Percentiles rank a stretch among this genome's conserved stretches.
Conservation (phyloP, 2,888 invertebrate genomes). For the Antheraea yamamai region DNA sequence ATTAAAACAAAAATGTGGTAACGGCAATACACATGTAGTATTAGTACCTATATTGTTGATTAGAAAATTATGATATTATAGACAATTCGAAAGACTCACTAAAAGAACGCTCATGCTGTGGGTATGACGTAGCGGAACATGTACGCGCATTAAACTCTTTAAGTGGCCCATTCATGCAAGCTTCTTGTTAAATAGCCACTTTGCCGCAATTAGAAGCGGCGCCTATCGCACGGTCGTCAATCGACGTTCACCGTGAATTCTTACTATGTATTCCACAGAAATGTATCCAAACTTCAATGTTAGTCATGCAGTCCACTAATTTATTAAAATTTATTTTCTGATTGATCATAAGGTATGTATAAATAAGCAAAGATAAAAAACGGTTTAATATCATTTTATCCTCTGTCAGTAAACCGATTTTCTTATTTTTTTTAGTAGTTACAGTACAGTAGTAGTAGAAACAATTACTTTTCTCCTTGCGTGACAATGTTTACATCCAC, state of each 20-base stretch:
- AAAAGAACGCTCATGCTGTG: slow-evolving; percentile 1
- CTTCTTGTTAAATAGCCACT: slow-evolving; percentile 55
- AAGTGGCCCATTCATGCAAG: slow-evolving; percentile 59
- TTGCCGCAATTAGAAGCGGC: slow-evolving; percentile 66
- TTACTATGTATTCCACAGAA: slow-evolving; percentile 13
- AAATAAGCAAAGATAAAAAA: too few species aligned
- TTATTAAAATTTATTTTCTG: too few species aligned
- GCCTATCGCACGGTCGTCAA: slow-evolving; percentile 46
- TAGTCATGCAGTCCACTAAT: background rate
- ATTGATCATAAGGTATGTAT: too few species aligned
- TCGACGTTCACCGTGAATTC: slow-evolving; percentile 17
- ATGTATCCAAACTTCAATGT: background rate
- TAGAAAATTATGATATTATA: too few species aligned
- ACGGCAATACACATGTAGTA: too few species aligned
- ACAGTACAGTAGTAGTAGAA: too few species aligned
- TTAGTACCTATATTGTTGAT: too few species aligned
- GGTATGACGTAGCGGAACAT: slow-evolving; percentile 32
- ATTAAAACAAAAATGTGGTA: background rate
- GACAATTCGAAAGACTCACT: background rate
- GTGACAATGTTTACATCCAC: too few species aligned
- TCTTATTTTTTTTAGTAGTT: too few species aligned
- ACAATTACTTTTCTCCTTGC: too few species aligned
- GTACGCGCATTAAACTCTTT: slow-evolving; percentile 52
- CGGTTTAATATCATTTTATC: too few species aligned
- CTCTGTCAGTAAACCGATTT: too few species aligned